Evolutionary conservation across 1,140 invertebrate genomes (phyloP), one percentile per base, ranked within the genome.

Genomic region (Drosophila bocqueti): DNA sequence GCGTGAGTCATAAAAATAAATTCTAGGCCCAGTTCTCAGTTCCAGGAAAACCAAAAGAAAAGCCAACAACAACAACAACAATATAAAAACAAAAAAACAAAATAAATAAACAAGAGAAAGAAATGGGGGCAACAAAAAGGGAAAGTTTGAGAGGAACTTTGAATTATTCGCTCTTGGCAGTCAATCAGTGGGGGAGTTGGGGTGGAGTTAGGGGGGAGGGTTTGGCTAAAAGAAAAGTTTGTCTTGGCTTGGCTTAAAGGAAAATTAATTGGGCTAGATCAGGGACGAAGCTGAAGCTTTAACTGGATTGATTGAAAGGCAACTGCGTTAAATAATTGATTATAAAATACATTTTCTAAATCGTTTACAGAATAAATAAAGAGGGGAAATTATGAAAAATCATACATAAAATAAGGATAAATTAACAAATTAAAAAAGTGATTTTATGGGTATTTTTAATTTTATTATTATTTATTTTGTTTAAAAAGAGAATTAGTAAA

Each of bases 1-100:
- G 84, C 84, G 84, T 89, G 84, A 89, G 84, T 90, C 84, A 84
- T 89, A 89, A 90, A 89, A 89, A 90, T 89, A 89, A 89, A 83
- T 74, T 73, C 71, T 61, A 84, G 24, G 40, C 38, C 31, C 38
- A 34, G 29, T 43, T 69, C 38, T 24, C 38, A 34, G 29, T 43
- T 69, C 21, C 47, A 16, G 38, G 34, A 52, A 46, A 62, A 31
- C 49, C 24, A 54, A 59, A 40, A 69, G 18, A 34, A 54, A 54
- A 8, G 7, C n/a, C 11, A 75, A 34, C 15, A 49, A 36, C 34
- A 36, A 36, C 36, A 45, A 54, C 18, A 49, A 67, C 31, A 52
- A 49, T 26, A 65, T 57, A 55, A 26, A 45, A n/a, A n/a, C n/a
- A 49, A 26, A 31, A 4, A 45, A 69, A 50, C 11, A 40, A 52